phyloP scores from a whole-genome alignment of 2,888 invertebrate genomes.

The Leptinotarsa haldemani region DNA sequence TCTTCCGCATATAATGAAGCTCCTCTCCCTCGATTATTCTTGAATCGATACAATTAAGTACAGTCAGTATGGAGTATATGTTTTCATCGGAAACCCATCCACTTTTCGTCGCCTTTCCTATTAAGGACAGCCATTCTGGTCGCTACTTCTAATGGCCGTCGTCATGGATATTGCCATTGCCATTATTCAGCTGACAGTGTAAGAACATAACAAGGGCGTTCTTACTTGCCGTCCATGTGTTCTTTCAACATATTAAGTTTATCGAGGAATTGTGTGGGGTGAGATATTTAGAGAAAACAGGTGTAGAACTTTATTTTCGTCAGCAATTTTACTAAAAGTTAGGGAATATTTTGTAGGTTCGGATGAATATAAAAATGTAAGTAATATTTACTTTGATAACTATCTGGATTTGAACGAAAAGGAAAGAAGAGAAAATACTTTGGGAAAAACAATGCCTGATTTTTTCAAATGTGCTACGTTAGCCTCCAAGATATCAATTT shows the following conservation, averaged over 20 bases:
- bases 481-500: too few species aligned
- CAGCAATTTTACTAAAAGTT: too few species aligned
- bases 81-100: constrained; percentile 35
- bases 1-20: background rate
- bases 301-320: too few species aligned
- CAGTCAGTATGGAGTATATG: constrained; percentile 31
- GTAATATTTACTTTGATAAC: too few species aligned
- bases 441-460: too few species aligned
- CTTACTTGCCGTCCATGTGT: background rate
- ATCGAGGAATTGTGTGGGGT: too few species aligned
- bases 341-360: too few species aligned
- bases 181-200: background rate
- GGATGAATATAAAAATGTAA: too few species aligned
- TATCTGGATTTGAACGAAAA: too few species aligned
- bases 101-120: constrained; percentile 35
- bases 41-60: constrained; percentile 33
- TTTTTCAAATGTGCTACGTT: too few species aligned
- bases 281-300: too few species aligned
- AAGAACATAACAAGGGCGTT: background rate
- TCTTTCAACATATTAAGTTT: background rate
- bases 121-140: constrained; percentile 35
- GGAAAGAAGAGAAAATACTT: too few species aligned
- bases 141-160: constrained; percentile 38
- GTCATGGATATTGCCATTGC: constrained; percentile 40
- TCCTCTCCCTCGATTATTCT: constrained; percentile 27